phyloP scores from a whole-genome alignment of 2,113 vertebrate species.

The Bothrops jararaca region DNA sequence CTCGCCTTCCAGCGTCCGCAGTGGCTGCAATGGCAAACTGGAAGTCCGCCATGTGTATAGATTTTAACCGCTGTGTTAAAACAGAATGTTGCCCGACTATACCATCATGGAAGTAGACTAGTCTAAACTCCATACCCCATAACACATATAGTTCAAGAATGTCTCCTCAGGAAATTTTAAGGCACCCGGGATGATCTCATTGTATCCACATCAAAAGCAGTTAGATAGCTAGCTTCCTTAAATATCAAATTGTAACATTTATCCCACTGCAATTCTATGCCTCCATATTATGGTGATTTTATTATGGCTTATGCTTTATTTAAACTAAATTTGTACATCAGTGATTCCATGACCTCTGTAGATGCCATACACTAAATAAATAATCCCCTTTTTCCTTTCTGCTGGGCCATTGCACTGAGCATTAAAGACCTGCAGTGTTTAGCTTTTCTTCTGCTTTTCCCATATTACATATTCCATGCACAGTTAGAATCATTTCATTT shows the following conservation, averaged over 20 bases:
- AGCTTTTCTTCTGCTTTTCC: conserved; percentile 32
- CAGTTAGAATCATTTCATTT: conserved; percentile 54
- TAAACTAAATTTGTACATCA: neutral
- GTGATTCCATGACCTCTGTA: neutral
- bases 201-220: too few relatives aligned
- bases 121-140: too few relatives aligned
- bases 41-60: too few relatives aligned
- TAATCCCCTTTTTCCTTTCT: neutral
- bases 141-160: too few relatives aligned
- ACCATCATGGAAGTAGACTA: too few relatives aligned
- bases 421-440: conserved; percentile 11
- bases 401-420: neutral
- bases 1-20: too few relatives aligned
- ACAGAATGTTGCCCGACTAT: too few relatives aligned
- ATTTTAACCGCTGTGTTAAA: too few relatives aligned
- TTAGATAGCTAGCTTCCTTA: too few relatives aligned
- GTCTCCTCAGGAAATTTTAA: too few relatives aligned
- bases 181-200: too few relatives aligned
- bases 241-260: neutral
- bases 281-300: neutral
- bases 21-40: too few relatives aligned
- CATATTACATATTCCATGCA: conserved; percentile 36
- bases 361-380: neutral
- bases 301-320: neutral
- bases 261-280: neutral